A percentile compares a stretch with the other conserved stretches of the same genome.
phyloP scores from a whole-genome alignment of 1,140 invertebrate genomes.

The Zaprionus capensis region DNA sequence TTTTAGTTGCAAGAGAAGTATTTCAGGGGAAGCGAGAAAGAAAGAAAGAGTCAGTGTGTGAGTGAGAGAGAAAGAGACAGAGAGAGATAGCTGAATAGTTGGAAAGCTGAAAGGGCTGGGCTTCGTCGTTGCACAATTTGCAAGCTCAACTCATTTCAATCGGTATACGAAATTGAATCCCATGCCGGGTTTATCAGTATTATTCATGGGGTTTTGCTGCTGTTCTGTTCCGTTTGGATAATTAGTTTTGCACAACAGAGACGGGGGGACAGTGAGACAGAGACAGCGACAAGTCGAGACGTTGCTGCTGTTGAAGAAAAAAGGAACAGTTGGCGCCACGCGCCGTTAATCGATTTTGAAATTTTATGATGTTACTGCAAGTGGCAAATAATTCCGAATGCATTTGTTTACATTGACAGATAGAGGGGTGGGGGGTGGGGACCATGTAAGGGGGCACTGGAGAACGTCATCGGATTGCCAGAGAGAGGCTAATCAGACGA shows the following conservation, averaged over 20 bases:
- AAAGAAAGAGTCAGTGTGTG: not conserved
- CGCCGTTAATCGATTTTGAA: slow-evolving; percentile 46
- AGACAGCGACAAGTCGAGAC: not conserved
- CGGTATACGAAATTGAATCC: slow-evolving; percentile 43
- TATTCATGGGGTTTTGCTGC: slow-evolving; percentile 33
- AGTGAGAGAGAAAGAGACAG: not conserved
- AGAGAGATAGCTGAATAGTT: not conserved
- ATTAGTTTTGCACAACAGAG: slow-evolving; percentile 37
- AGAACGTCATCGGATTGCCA: slow-evolving; percentile 13
- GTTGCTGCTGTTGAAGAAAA: slow-evolving; percentile 5
- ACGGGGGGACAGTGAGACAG: no score
- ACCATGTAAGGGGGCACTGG: not conserved
- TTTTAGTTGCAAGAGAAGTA: not conserved
- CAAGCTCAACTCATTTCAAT: slow-evolving; percentile 40
- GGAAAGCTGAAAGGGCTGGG: not conserved
- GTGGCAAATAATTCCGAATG: slow-evolving; percentile 21
- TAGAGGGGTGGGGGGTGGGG: not conserved
- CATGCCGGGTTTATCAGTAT: slow-evolving; percentile 42
- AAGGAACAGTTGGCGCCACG: slow-evolving; percentile 41
- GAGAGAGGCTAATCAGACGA: slow-evolving; percentile 24
- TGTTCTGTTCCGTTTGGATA: slow-evolving; percentile 31
- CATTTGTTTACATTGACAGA: slow-evolving; percentile 37
- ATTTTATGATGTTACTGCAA: slow-evolving; percentile 41
- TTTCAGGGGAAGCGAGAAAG: not conserved
- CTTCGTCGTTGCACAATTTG: slow-evolving; percentile 6